These are phyloP conservation scores for Schrankia costaestrigalis DNA, from an alignment of 2,888 invertebrate species.

Conservation along the genomic window DNA sequence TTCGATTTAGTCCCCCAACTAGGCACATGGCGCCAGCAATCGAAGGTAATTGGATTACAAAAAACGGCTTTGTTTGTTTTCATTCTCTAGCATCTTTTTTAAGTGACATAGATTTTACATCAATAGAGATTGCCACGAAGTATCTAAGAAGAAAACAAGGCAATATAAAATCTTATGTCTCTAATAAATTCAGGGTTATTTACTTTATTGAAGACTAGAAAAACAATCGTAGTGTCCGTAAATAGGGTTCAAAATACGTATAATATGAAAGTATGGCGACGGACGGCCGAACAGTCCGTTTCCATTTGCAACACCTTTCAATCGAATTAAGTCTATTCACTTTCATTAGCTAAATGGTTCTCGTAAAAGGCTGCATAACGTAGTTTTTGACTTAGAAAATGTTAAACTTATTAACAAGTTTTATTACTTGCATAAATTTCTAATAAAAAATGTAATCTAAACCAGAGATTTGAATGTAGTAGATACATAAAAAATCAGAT, in stretches of 20 bases:
- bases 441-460: too few relatives aligned
- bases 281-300: constrained; percentile 19
- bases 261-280: constrained; percentile 23
- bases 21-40: too few relatives aligned
- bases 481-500: too few relatives aligned
- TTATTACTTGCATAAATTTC: too few relatives aligned
- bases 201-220: constrained; percentile 11
- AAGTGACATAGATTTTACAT: too few relatives aligned
- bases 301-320: constrained; percentile 30
- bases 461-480: too few relatives aligned
- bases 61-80: too few relatives aligned
- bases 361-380: constrained; percentile 11
- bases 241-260: constrained; percentile 34
- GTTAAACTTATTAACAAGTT: constrained; percentile 1
- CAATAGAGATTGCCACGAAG: background rate
- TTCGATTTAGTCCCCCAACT: too few relatives aligned
- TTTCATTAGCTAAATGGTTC: constrained; percentile 33
- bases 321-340: constrained; percentile 29
- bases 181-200: constrained; percentile 21
- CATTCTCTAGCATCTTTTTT: too few relatives aligned
- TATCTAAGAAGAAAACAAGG: constrained; percentile 17
- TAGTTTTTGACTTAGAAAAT: constrained; percentile 16
- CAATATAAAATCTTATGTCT: constrained; percentile 20
- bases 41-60: too few relatives aligned
- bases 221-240: constrained; percentile 23